Evolutionary conservation across 2,888 invertebrate genomes (phyloP).

Genomic region (Helleia helle): DNA sequence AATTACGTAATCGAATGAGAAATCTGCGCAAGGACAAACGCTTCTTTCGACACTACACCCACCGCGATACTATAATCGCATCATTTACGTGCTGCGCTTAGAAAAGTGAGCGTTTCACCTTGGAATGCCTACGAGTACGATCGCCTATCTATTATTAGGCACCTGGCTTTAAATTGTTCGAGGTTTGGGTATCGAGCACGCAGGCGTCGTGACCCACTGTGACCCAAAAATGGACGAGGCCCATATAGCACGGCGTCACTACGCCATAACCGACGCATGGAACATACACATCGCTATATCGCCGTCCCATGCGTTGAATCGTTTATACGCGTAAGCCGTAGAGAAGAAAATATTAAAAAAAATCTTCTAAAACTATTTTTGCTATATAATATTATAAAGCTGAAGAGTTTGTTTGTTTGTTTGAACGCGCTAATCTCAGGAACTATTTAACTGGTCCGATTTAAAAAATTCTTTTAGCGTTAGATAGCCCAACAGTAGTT

Average conservation of each 20-base stretch:
- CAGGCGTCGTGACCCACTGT: slow-evolving; percentile 70
- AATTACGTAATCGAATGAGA: slow-evolving; percentile 62
- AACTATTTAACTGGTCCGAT: too few relatives aligned
- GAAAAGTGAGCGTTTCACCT: slow-evolving; percentile 69
- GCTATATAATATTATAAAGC: too few relatives aligned
- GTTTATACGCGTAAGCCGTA: slow-evolving; percentile 27
- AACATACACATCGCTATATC: slow-evolving; percentile 43
- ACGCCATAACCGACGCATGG: slow-evolving; percentile 59
- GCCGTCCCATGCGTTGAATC: neutral
- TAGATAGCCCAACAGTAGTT: too few relatives aligned
- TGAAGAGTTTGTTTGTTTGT: too few relatives aligned
- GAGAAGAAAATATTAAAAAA: too few relatives aligned
- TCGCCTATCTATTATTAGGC: slow-evolving; percentile 60
- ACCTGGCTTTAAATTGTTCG: slow-evolving; percentile 48
- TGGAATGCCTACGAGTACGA: slow-evolving; percentile 50
- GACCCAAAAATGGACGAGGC: slow-evolving; percentile 65
- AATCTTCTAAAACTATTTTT: too few relatives aligned
- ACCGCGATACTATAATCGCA: slow-evolving; percentile 58
- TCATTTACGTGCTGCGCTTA: slow-evolving; percentile 60
- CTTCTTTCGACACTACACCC: slow-evolving; percentile 53
- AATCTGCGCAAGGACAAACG: slow-evolving; percentile 60
- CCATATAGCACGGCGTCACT: slow-evolving; percentile 51
- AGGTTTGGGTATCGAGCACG: slow-evolving; percentile 46
- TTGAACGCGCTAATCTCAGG: too few relatives aligned
- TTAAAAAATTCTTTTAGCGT: too few relatives aligned